phyloP scores from a whole-genome alignment of 2,113 vertebrate genomes.

The Aptenodytes patagonicus region DNA sequence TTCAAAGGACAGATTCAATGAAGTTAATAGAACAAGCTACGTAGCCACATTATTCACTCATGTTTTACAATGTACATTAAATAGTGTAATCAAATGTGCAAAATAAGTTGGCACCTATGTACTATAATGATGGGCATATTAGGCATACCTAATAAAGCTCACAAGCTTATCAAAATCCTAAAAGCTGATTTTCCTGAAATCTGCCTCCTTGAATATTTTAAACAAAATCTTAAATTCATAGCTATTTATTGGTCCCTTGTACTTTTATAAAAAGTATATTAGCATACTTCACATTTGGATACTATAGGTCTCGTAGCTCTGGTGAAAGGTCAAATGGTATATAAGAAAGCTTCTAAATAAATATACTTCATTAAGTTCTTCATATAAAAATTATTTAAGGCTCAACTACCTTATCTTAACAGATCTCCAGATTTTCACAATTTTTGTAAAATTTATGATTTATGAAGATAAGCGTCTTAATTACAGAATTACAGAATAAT shows the following conservation, averaged over 20 bases:
- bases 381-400: not conserved
- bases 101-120: not conserved
- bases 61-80: not conserved
- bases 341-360: not conserved
- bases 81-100: not conserved
- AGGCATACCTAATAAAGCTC: not conserved
- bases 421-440: conserved; percentile 9
- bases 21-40: not conserved
- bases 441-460: conserved; percentile 22
- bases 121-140: not conserved
- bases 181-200: conserved; percentile 42
- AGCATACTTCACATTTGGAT: conserved; percentile 17
- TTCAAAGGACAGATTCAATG: not conserved
- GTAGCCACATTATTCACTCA: not conserved
- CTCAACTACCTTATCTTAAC: not conserved
- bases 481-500: not conserved
- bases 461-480: conserved; percentile 17
- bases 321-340: not conserved
- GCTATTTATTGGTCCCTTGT: conserved; percentile 31
- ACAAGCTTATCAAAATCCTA: not conserved
- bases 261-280: not conserved
- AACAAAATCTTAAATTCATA: not conserved
- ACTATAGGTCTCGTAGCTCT: conserved; percentile 6
- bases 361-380: not conserved
- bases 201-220: not conserved